Base-by-base conservation (phyloP, 2,888 invertebrate genomes). In the Aplocera efformata region DNA sequence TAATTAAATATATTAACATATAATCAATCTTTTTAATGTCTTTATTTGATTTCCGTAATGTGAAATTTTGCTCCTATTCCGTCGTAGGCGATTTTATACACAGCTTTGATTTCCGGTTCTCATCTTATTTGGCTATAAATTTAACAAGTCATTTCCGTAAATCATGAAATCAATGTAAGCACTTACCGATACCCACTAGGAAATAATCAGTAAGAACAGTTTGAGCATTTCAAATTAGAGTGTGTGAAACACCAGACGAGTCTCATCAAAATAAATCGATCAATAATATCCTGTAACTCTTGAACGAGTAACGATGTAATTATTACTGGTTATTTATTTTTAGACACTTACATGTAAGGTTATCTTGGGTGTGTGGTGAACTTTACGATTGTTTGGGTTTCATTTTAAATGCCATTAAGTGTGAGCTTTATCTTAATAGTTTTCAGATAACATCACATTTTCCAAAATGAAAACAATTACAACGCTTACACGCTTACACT, bases 251-350 rank as follows among this genome's bases (percentile, higher is more conserved):
- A 48, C 35, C 43, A 38, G 35, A 32, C 41, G 29, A 32, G 41
- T 44, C 43, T 42, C 56, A 61, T 56, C 49, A 51, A n/a, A n/a
- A n/a, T n/a, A n/a, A 50, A 40, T 40, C 41, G 43, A 50, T 43
- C 42, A 41, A 60, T 67, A 66, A 73, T 71, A 68, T 78, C 77
- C 75, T 71, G 75, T 49, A 56, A 58, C 57, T 60, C 56, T 58
- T 58, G 51, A 58, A 60, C 48, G 32, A 49, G 35, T 58, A 65
- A 60, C 56, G 72, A 73, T 68, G 65, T 58, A 71, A 76, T 76
- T 78, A 76, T 70, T 68, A 53, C 62, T 35, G 31, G 48, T 63
- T 64, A 70, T 72, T 72, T 71, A 68, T 70, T 67, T 64, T 61
- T 53, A 39, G 56, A 53, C 49, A 54, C 53, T 57, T 56, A 58